A percentile compares a stretch with the other conserved stretches of the same genome.
Evolutionary conservation across 2,797 vertebrate species (phyloP).

Genomic region (Sebastolobus altivelis): DNA sequence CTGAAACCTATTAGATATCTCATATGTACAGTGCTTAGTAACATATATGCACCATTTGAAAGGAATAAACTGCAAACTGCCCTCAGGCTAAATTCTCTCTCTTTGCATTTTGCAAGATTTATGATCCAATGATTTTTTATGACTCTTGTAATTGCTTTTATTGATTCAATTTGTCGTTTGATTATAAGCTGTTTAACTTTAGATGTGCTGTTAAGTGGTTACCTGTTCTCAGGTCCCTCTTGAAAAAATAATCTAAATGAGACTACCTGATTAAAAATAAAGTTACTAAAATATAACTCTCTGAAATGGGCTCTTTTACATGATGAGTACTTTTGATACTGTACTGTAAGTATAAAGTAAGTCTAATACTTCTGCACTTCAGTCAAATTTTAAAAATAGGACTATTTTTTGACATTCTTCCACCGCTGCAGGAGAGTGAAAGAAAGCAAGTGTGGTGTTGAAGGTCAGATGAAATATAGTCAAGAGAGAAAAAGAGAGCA

Average conservation of each 20-base stretch:
- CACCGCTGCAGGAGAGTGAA: slow-evolving; percentile 24
- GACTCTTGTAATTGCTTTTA: not conserved
- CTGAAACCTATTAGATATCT: not conserved
- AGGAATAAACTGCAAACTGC: not conserved
- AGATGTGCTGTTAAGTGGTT: not conserved
- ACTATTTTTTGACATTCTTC: slow-evolving; percentile 16
- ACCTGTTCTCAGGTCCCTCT: not conserved
- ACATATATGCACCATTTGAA: not conserved
- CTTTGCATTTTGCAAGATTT: not conserved
- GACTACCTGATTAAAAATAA: not conserved
- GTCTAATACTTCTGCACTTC: not conserved
- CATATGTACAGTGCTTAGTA: not conserved
- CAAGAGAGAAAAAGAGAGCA: slow-evolving; percentile 41
- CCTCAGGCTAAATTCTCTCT: not conserved
- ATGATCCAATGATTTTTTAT: not conserved
- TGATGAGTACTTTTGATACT: not conserved
- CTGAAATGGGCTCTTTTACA: not conserved
- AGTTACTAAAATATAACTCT: not conserved
- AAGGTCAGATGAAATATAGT: slow-evolving; percentile 29
- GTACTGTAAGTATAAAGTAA: not conserved
- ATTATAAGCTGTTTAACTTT: not conserved
- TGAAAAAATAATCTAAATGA: not conserved
- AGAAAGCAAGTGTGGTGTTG: slow-evolving; percentile 34
- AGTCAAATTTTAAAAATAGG: not conserved
- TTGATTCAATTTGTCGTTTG: not conserved